Base-by-base conservation (phyloP, 2,888 invertebrate genomes). In the Nematopogon swammerdamellus region DNA sequence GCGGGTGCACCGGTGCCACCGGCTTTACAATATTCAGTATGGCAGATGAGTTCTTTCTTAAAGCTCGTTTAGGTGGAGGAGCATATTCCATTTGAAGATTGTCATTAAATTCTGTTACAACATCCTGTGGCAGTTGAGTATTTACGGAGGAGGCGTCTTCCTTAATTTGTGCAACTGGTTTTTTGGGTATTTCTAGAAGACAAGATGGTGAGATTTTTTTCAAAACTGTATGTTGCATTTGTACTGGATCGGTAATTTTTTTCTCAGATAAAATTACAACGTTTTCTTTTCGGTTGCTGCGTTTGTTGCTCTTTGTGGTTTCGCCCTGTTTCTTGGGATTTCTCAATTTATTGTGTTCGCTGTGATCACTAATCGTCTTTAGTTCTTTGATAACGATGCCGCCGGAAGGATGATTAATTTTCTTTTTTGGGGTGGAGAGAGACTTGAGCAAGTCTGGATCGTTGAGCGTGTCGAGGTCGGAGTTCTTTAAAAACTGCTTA, bases 261-360 rank as follows among this genome's bases (percentile, higher is more conserved):
- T 69, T 65, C 55, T 74, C 68, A 36, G 73, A 73, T 57, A 76
- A 54, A 49, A 77, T 75, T 54, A 14, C 11, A 17, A 17, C 45
- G 8, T 18, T 25, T 5, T 25, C 25, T 46, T 20, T 3, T 25
- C 6, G 18, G n/a, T 25, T 19, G 25, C 6, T 46, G 20, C n/a
- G n/a, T n/a, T n/a, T n/a, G n/a, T n/a, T n/a, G n/a, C n/a, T n/a
- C n/a, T n/a, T n/a, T n/a, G n/a, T n/a, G n/a, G n/a, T n/a, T n/a
- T n/a, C n/a, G n/a, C n/a, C n/a, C n/a, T n/a, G n/a, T n/a, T n/a
- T n/a, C n/a, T n/a, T n/a, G n/a, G n/a, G n/a, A n/a, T n/a, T n/a
- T n/a, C n/a, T n/a, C n/a, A n/a, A n/a, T n/a, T n/a, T n/a, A n/a
- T n/a, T n/a, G n/a, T n/a, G n/a, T n/a, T n/a, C n/a, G n/a, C n/a